Evolutionary conservation across 2,113 vertebrate genomes (phyloP).

Genomic region (Limnothrissa miodon): DNA sequence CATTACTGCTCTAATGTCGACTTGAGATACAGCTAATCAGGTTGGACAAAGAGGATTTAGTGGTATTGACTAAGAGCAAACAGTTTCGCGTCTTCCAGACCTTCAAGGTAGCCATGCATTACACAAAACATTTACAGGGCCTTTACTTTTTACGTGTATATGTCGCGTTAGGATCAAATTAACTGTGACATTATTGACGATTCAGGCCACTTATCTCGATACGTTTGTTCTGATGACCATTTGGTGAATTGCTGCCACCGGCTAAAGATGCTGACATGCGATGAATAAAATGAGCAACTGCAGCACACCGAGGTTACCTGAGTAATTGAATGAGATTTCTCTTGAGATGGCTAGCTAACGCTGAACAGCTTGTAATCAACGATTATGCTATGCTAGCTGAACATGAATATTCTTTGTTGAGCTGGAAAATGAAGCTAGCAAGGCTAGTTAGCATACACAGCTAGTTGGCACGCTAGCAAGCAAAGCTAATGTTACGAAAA

Average conservation of each 20-base stretch:
- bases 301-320: neutral
- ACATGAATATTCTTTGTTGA: constrained; percentile 9
- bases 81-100: neutral
- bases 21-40: constrained; percentile 9
- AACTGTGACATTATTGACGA: neutral
- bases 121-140: neutral
- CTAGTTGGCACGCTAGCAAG: neutral
- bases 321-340: constrained; percentile 1
- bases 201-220: neutral
- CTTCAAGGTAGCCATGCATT: neutral
- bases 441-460: neutral
- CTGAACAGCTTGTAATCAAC: neutral
- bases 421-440: neutral
- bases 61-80: constrained; percentile 3
- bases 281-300: neutral
- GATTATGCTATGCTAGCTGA: neutral
- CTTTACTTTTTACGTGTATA: neutral
- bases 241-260: neutral
- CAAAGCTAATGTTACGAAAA: neutral
- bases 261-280: neutral
- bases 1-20: neutral
- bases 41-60: constrained; percentile 10
- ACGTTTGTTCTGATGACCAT: neutral
- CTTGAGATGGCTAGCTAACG: neutral
- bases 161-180: neutral